phyloP scores from a whole-genome alignment of 1,140 invertebrate genomes.

The Geopemphigus sp. region DNA sequence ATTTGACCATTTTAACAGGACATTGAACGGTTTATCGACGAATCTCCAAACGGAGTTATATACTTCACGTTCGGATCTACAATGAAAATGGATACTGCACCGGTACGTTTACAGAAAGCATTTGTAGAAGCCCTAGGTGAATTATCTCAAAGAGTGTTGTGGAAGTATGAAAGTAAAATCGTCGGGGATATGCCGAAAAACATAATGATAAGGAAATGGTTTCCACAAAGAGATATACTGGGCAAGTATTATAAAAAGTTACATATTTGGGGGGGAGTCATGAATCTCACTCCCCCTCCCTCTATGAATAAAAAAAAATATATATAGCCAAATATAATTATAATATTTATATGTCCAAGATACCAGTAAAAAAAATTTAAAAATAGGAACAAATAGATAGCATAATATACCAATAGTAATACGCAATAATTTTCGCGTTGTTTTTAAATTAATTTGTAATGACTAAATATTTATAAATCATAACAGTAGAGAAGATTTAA shows the following conservation, averaged over 20 bases:
- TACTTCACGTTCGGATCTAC: constrained; percentile 67
- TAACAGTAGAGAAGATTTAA: too few species aligned
- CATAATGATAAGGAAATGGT: constrained; percentile 61
- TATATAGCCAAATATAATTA: too few species aligned
- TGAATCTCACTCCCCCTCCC: too few species aligned
- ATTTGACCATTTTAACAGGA: constrained; percentile 59
- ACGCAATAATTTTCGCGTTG: too few species aligned
- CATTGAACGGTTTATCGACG: constrained; percentile 62
- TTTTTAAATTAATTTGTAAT: too few species aligned
- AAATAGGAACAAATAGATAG: too few species aligned
- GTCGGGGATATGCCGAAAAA: constrained; percentile 57
- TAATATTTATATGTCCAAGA: too few species aligned
- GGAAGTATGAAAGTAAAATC: constrained; percentile 65
- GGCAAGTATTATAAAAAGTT: constrained; percentile 55
- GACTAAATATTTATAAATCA: too few species aligned
- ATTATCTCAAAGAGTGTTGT: constrained; percentile 64
- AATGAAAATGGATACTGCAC: constrained; percentile 6
- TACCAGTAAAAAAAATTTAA: too few species aligned
- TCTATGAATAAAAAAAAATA: too few species aligned
- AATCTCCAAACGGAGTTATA: constrained; percentile 62
- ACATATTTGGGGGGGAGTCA: too few species aligned
- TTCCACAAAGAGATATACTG: constrained; percentile 64
- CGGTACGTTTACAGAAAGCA: constrained; percentile 15
- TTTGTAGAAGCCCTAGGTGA: constrained; percentile 36
- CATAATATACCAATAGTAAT: too few species aligned